Conservation (phyloP, 1,140 invertebrate genomes). For the Anthonomus grandis region DNA sequence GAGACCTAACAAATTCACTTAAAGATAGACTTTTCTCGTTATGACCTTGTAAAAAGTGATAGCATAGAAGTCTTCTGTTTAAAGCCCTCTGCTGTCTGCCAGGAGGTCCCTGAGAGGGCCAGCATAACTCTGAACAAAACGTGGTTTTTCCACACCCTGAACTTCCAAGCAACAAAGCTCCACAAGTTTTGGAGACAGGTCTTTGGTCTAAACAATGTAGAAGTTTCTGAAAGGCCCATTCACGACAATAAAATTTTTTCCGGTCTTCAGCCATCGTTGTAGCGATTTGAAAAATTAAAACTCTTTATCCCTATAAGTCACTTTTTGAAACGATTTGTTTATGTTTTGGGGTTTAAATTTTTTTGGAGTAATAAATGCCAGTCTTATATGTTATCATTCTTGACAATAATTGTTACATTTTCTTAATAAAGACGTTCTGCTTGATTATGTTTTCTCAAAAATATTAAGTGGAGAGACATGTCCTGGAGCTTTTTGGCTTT, state of each 20-base stretch:
- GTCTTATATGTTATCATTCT: too few species aligned
- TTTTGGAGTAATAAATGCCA: too few species aligned
- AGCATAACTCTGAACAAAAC: constrained; percentile 79
- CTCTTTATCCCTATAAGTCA: too few species aligned
- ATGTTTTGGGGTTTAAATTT: too few species aligned
- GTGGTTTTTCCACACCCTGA: constrained; percentile 86
- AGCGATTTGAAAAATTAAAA: not conserved
- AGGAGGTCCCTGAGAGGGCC: constrained; percentile 63
- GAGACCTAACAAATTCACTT: constrained; percentile 75
- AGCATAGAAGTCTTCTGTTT: constrained; percentile 71
- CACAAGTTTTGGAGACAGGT: constrained; percentile 72
- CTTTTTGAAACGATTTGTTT: too few species aligned
- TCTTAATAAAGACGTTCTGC: too few species aligned
- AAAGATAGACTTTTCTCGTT: constrained; percentile 67
- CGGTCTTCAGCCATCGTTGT: constrained; percentile 49
- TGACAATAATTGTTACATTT: too few species aligned
- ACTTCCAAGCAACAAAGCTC: constrained; percentile 79
- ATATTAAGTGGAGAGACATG: too few species aligned
- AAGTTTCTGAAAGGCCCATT: constrained; percentile 95
- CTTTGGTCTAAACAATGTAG: constrained; percentile 83
- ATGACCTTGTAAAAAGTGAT: constrained; percentile 77
- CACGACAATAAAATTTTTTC: constrained; percentile 76
- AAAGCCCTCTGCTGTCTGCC: constrained; percentile 67
- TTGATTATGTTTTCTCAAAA: too few species aligned
- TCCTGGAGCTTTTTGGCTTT: too few species aligned